Evolutionary conservation across 2,113 vertebrate species (phyloP).

Genomic region (Syngnathus typhle): DNA sequence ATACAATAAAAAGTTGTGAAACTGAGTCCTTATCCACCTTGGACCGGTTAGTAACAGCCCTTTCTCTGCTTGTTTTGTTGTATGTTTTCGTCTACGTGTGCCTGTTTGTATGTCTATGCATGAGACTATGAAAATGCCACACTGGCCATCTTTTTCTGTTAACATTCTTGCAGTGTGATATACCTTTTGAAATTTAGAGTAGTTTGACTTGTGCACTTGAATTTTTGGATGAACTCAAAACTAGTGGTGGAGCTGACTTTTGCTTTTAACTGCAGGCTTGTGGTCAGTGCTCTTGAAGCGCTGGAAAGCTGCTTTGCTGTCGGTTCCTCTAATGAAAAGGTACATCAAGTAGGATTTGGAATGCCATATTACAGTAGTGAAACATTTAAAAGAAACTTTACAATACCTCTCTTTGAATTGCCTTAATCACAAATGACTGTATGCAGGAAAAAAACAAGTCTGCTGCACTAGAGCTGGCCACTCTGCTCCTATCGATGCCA

Average conservation of each 20-base stretch:
- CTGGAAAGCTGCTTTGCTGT: slow-evolving; percentile 98
- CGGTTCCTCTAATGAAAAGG: slow-evolving; percentile 90
- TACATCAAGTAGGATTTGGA: slow-evolving; percentile 30
- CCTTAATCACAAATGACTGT: slow-evolving; percentile 8
- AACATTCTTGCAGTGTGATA: slow-evolving; percentile 46
- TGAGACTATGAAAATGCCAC: slow-evolving; percentile 51
- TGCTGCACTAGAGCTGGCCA: slow-evolving; percentile 90
- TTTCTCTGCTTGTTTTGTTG: slow-evolving; percentile 63
- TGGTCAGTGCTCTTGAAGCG: slow-evolving; percentile 95
- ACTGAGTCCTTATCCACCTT: slow-evolving; percentile 99
- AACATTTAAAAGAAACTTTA: neutral
- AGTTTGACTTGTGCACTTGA: slow-evolving; percentile 21
- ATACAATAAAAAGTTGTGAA: slow-evolving; percentile 90
- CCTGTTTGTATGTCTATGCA: slow-evolving; percentile 55
- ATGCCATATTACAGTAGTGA: neutral
- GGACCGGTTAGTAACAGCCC: slow-evolving; percentile 98
- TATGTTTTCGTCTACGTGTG: slow-evolving; percentile 60
- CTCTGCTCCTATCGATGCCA: slow-evolving; percentile 87
- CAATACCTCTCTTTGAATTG: neutral
- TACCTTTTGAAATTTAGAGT: slow-evolving; percentile 44
- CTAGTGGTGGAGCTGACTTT: slow-evolving; percentile 9
- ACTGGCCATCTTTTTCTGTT: slow-evolving; percentile 38
- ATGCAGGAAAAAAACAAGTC: slow-evolving; percentile 89
- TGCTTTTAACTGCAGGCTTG: slow-evolving; percentile 76
- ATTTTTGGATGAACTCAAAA: slow-evolving; percentile 6